Percentiles rank a stretch among this genome's conserved stretches.
Evolutionary conservation across 2,888 invertebrate genomes (phyloP).

Genomic region (Morinoia aosen): DNA sequence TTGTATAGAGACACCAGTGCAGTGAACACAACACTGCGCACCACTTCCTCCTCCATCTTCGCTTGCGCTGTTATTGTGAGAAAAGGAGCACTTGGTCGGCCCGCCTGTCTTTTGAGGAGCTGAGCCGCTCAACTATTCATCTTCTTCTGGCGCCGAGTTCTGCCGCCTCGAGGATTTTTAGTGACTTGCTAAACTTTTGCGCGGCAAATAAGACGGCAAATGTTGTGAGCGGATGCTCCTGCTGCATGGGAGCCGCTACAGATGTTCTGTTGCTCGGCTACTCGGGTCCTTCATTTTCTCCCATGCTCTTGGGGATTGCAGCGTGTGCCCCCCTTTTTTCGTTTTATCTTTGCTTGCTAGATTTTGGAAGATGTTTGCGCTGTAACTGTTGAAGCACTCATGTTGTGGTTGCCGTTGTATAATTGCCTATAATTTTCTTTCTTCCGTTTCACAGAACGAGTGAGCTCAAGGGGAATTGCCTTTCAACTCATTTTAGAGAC

Average conservation of each 20-base stretch:
- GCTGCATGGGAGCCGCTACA: constrained; percentile 40
- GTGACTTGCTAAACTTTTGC: constrained; percentile 51
- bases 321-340: neutral
- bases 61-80: neutral
- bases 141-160: constrained; percentile 33
- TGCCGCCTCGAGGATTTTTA: constrained; percentile 47
- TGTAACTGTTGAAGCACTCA: neutral
- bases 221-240: constrained; percentile 23
- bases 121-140: constrained; percentile 50
- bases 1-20: neutral
- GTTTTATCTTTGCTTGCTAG: neutral
- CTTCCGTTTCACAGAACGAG: neutral
- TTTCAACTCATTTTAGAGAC: neutral
- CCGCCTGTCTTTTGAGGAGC: constrained; percentile 21
- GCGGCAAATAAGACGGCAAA: constrained; percentile 43
- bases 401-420: neutral
- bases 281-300: neutral
- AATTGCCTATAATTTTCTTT: neutral
- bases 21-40: neutral
- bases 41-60: neutral
- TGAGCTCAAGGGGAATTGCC: neutral
- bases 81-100: constrained; percentile 25
- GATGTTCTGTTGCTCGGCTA: constrained; percentile 18
- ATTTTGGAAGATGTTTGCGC: neutral
- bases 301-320: neutral